Evolutionary conservation across 2,888 invertebrate genomes (phyloP).

Genomic region (Melanostoma scalare): DNA sequence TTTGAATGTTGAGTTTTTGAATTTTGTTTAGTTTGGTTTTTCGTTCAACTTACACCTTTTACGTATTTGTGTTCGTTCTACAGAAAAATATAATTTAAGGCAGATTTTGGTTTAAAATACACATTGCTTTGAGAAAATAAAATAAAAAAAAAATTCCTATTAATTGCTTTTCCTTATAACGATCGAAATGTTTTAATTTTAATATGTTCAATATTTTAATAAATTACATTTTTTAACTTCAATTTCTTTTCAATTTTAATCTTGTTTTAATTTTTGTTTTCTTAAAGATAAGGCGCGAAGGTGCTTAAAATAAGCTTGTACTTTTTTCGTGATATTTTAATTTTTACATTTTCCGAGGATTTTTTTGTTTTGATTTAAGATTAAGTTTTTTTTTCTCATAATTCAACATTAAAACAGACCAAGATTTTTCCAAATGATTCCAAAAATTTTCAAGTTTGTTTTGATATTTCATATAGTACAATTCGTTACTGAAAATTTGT

Average conservation of each 20-base stretch:
- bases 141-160: conserved; percentile 64
- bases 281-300: conserved; percentile 88
- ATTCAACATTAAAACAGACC: conserved; percentile 79
- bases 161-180: conserved; percentile 76
- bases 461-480: conserved; percentile 66
- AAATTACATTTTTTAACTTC: conserved; percentile 79
- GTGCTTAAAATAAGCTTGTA: conserved; percentile 89
- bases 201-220: conserved; percentile 66
- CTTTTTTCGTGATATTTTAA: conserved; percentile 86
- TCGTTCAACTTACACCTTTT: conserved; percentile 52
- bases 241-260: conserved; percentile 80
- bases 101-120: conserved; percentile 86
- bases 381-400: conserved; percentile 71
- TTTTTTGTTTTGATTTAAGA: conserved; percentile 75
- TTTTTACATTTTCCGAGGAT: conserved; percentile 82
- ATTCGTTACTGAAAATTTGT: conserved; percentile 56
- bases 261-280: conserved; percentile 82
- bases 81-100: conserved; percentile 87
- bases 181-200: conserved; percentile 69
- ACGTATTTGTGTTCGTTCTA: conserved; percentile 77
- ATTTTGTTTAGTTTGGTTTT: conserved; percentile 75
- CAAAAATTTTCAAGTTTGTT: conserved; percentile 77
- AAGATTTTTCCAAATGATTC: conserved; percentile 82
- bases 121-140: conserved; percentile 78
- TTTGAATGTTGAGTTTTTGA: conserved; percentile 74